These are phyloP conservation scores for Mimumesa dahlbomi DNA, from an alignment of 2,888 invertebrate genomes.

Conservation along the genomic window DNA sequence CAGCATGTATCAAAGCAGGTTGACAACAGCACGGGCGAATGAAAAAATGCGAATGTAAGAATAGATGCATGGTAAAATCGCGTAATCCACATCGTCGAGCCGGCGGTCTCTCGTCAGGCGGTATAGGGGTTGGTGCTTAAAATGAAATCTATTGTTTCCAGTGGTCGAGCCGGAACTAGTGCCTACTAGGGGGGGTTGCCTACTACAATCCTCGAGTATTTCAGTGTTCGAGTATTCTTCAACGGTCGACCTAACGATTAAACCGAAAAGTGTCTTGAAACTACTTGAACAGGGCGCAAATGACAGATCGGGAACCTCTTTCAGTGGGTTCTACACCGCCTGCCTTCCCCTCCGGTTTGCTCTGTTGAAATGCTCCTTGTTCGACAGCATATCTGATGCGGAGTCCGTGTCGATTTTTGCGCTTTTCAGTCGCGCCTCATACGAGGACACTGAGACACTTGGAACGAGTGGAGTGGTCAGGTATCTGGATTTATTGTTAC, in stretches of 20 bases:
- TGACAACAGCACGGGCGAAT: not conserved
- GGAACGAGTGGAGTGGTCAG: no score
- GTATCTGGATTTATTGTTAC: no score
- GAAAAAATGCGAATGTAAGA: not conserved
- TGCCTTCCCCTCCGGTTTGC: no score
- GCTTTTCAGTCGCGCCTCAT: not conserved
- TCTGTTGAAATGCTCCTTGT: slow-evolving; percentile 27
- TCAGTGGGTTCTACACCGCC: slow-evolving; percentile 27
- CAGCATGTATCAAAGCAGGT: no score
- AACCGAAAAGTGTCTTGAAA: slow-evolving; percentile 61
- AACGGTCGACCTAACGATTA: slow-evolving; percentile 63
- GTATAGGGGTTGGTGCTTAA: slow-evolving; percentile 37
- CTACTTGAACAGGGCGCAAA: slow-evolving; percentile 55
- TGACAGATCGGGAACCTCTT: slow-evolving; percentile 52
- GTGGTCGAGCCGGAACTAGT: slow-evolving; percentile 53
- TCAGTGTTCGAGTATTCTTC: slow-evolving; percentile 43
- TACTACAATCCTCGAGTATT: slow-evolving; percentile 49
- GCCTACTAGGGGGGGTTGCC: slow-evolving; percentile 31
- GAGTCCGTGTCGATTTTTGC: slow-evolving; percentile 16
- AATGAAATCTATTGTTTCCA: slow-evolving; percentile 70
- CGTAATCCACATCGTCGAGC: slow-evolving; percentile 19
- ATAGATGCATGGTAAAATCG: slow-evolving; percentile 52
- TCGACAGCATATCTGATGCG: slow-evolving; percentile 1
- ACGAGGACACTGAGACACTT: not conserved
- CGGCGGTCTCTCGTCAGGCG: slow-evolving; percentile 22